Conservation (phyloP, 2,888 invertebrate species). For the Scaptomyza reducta region DNA sequence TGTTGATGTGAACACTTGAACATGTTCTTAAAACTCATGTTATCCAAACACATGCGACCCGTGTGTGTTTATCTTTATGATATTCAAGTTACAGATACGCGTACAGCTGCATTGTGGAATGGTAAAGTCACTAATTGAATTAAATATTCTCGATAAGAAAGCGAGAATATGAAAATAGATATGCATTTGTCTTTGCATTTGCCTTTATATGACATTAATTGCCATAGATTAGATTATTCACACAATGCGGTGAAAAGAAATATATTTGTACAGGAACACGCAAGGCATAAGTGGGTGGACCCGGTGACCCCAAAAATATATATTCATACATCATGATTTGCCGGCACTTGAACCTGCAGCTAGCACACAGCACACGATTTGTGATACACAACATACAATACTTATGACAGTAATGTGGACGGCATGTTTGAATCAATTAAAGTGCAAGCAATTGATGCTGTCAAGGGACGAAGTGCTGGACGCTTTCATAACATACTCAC, state of each 20-base stretch:
- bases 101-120: slow-evolving; percentile 17
- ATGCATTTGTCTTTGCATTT: slow-evolving; percentile 35
- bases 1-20: not conserved
- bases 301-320: slow-evolving; percentile 20
- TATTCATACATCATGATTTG: slow-evolving; percentile 3
- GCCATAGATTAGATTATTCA: slow-evolving; percentile 63
- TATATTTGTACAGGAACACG: not conserved
- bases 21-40: not conserved
- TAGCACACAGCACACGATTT: slow-evolving; percentile 35
- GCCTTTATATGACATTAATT: slow-evolving; percentile 42
- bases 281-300: slow-evolving; percentile 4
- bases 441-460: slow-evolving; percentile 52
- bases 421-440: slow-evolving; percentile 71
- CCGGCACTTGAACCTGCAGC: slow-evolving; percentile 26
- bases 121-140: slow-evolving; percentile 52
- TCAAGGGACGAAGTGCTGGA: not conserved
- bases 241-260: slow-evolving; percentile 14
- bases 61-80: slow-evolving; percentile 7
- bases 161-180: slow-evolving; percentile 18
- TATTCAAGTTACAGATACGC: slow-evolving; percentile 12
- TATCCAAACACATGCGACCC: not conserved
- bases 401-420: slow-evolving; percentile 38
- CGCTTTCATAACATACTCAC: not conserved
- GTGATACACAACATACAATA: slow-evolving; percentile 5
- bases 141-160: slow-evolving; percentile 68